Conservation (phyloP, 2,113 vertebrate genomes). For the Mus musculus region GRCm39 chr6:22570501-22571000, state of each 20-base stretch:
- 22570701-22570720: too few species aligned
- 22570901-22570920: neutral
- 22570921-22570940: neutral
- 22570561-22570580: too few species aligned
- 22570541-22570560: too few species aligned
- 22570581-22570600: too few species aligned
- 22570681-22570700: too few species aligned
- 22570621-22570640: too few species aligned
- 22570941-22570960: neutral
- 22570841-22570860: slow-evolving; percentile 8
- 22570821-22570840: neutral
- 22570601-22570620: too few species aligned
- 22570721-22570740: neutral
- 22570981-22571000: neutral
- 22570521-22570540: too few species aligned
- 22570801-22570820: neutral
- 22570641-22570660: too few species aligned
- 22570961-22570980: neutral
- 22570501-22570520: too few species aligned
- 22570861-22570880: neutral
- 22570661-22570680: too few species aligned
- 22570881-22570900: neutral
- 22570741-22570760: neutral
- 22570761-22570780: neutral
- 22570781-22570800: neutral